Evolutionary conservation across 2,113 vertebrate genomes (phyloP).

Genomic region (Zingel zingel): DNA sequence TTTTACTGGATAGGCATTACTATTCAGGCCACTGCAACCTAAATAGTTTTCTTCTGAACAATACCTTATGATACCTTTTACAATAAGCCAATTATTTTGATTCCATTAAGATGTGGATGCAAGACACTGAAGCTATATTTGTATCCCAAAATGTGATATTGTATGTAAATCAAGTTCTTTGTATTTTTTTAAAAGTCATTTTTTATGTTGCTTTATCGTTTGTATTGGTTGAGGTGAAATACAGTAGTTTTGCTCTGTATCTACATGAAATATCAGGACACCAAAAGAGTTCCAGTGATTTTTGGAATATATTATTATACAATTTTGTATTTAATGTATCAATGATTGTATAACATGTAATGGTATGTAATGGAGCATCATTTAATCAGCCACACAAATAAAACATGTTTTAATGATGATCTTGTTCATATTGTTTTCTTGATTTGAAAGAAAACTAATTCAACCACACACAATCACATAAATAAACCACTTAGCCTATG

Average conservation of each 20-base stretch:
- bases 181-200: slow-evolving; percentile 53
- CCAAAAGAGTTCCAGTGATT: slow-evolving; percentile 40
- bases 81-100: slow-evolving; percentile 59
- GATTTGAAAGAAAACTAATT: not conserved
- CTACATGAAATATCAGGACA: slow-evolving; percentile 39
- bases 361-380: not conserved
- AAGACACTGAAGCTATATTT: slow-evolving; percentile 80
- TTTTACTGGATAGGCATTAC: slow-evolving; percentile 37
- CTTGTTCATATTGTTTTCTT: not conserved
- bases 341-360: slow-evolving; percentile 45
- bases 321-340: slow-evolving; percentile 45
- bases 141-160: slow-evolving; percentile 85
- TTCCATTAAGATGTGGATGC: slow-evolving; percentile 56
- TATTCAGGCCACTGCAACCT: slow-evolving; percentile 23
- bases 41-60: slow-evolving; percentile 39
- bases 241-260: slow-evolving; percentile 31
- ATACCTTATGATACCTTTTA: slow-evolving; percentile 45
- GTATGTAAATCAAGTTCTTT: slow-evolving; percentile 59
- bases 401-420: slow-evolving; percentile 33
- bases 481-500: not conserved
- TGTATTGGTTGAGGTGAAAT: slow-evolving; percentile 61
- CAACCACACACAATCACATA: not conserved
- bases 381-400: slow-evolving; percentile 50
- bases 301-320: slow-evolving; percentile 35
- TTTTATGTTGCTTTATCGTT: slow-evolving; percentile 37